phyloP scores from a whole-genome alignment of 2,113 vertebrate genomes.

The Phylloscopus trochilus region DNA sequence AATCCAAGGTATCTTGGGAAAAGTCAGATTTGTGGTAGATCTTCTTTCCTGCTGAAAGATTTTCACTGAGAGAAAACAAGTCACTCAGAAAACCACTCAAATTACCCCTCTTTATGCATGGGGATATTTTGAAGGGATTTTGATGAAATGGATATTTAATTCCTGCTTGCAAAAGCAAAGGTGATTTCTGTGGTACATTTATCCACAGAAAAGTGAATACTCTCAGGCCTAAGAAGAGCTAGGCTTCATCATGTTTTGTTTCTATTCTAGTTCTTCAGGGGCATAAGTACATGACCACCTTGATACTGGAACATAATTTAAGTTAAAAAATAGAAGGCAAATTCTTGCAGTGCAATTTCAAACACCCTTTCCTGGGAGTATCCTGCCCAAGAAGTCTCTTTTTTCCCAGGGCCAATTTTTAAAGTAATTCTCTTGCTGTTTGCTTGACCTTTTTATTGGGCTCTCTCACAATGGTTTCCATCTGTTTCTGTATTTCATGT shows the following conservation, averaged over 20 bases:
- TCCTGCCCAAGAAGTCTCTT: not conserved
- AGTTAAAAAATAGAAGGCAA: not conserved
- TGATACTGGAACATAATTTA: not conserved
- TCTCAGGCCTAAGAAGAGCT: not conserved
- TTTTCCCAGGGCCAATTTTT: not conserved
- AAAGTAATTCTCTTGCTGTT: not conserved
- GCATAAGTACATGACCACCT: not conserved
- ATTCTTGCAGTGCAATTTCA: not conserved
- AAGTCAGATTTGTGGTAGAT: not conserved
- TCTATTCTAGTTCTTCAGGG: not conserved
- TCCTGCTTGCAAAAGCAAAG: not conserved
- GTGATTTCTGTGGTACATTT: not conserved
- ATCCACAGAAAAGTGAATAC: not conserved
- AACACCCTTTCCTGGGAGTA: not conserved
- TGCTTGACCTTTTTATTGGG: conserved; percentile 22
- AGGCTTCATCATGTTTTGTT: not conserved
- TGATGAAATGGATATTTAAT: not conserved
- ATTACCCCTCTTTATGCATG: not conserved
- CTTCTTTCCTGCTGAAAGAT: not conserved
- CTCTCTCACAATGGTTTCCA: conserved; percentile 17
- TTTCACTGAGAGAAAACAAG: not conserved
- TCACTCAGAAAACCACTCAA: not conserved
- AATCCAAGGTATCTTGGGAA: not conserved
- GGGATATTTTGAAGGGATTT: not conserved
- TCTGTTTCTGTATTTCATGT: conserved; percentile 27